Base-by-base conservation (phyloP, 1,140 invertebrate species). In the Scaptomyza graminum region DNA sequence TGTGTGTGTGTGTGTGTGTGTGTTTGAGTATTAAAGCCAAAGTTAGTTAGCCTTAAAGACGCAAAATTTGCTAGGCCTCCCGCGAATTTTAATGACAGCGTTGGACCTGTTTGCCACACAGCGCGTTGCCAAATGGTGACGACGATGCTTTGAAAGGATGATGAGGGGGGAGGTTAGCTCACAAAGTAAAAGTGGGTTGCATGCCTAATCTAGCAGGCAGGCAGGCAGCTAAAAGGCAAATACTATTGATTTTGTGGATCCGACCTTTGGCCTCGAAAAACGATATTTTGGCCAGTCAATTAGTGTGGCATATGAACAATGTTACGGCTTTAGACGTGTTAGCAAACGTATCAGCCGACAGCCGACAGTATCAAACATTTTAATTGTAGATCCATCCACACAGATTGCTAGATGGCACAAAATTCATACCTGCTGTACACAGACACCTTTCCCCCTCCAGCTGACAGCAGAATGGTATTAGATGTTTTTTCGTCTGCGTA, bases 31-130 rank as follows among this genome's bases (percentile, higher is more conserved):
- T 74, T 70, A 69, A 74, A 74, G 66, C 52, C 47, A 46, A 43
- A 69, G 15, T 60, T 63, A 67, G 66, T 78, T 72, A 63, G 63
- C 61, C 73, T 80, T 80, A 79, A 88, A 85, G 82, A 69, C 34
- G 49, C 25, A 71, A 55, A 73, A 82, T 63, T 68, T 82, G 66
- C 79, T 83, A 70, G 70, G 69, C 56, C 75, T 74, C 78, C 74
- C 82, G 63, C 83, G 78, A 85, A 85, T 85, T 85, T 85, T 75
- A 75, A 87, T 85, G 82, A 85, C 44, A 61, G 55, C 7, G 31
- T 61, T 72, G 25, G 12, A 41, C 69, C 56, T 67, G 65, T 62
- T 77, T 41, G 37, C 12, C 31, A 9, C 31, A 34, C 8, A 34
- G 31, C 31, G 31, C 31, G 31, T 34, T 79, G 76, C 61, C 68